These are phyloP conservation scores for Phenacoccus solenopsis DNA, from an alignment of 1,140 invertebrate genomes.

Conservation along the genomic window DNA sequence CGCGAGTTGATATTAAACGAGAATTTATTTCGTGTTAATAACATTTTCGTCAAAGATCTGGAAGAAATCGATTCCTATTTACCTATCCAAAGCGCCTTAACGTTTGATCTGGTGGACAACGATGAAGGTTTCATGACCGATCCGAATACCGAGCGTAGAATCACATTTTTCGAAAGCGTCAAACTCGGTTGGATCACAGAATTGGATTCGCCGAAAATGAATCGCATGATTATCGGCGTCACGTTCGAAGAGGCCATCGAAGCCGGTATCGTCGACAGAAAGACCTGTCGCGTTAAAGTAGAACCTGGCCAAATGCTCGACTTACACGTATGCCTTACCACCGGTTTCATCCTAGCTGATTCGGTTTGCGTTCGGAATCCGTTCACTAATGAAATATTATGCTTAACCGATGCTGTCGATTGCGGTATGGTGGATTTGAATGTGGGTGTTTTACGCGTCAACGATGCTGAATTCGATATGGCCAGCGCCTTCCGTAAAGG, in stretches of 20 bases:
- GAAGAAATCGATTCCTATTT: conserved; percentile 50
- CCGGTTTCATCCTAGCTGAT: conserved; percentile 57
- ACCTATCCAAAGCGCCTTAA: conserved; percentile 49
- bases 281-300: conserved; percentile 34
- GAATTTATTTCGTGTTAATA: conserved; percentile 57
- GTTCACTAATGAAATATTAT: conserved; percentile 52
- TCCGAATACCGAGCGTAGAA: conserved; percentile 59
- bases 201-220: conserved; percentile 28
- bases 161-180: conserved; percentile 74
- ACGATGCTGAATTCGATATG: conserved; percentile 52
- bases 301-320: conserved; percentile 33
- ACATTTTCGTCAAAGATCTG: conserved; percentile 64
- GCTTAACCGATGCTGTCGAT: conserved; percentile 60
- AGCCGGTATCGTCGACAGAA: conserved; percentile 46
- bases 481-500: conserved; percentile 56
- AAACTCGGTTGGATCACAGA: conserved; percentile 51
- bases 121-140: conserved; percentile 65
- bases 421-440: conserved; percentile 60
- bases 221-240: conserved; percentile 32
- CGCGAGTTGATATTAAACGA: conserved; percentile 60
- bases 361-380: conserved; percentile 56
- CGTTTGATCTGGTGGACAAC: conserved; percentile 52
- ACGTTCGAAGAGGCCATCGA: conserved; percentile 52
- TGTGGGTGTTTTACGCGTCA: conserved; percentile 51
- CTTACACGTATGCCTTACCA: conserved; percentile 54